A percentile compares a stretch with the other conserved stretches of the same genome.
Conservation (phyloP, 2,113 vertebrate species). For the Theropithecus gelada region DNA sequence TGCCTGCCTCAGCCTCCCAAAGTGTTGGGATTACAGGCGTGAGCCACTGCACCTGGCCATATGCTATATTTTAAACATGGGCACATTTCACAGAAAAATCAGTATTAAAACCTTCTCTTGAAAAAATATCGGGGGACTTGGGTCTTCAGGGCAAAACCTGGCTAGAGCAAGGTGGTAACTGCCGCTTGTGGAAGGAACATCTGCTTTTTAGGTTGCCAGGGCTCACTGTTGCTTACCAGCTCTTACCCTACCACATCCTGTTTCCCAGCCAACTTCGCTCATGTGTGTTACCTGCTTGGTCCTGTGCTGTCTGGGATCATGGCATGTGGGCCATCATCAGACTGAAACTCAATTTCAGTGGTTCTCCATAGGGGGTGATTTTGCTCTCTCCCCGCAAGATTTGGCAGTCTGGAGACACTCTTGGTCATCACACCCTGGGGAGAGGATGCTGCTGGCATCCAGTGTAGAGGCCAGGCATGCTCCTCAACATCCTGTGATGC, state of each 20-base stretch:
- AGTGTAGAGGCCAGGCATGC: neutral
- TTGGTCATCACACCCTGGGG: neutral
- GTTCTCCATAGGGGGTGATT: neutral
- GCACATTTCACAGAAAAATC: neutral
- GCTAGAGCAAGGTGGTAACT: neutral
- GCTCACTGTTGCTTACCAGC: neutral
- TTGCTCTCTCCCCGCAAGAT: neutral
- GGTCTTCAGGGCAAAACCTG: neutral
- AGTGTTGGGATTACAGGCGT: too few species aligned
- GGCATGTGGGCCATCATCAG: fast-evolving
- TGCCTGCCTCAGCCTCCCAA: too few species aligned
- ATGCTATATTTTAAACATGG: neutral
- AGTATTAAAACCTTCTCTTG: neutral
- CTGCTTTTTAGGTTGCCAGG: neutral
- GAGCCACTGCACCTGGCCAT: too few species aligned
- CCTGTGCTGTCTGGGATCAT: neutral
- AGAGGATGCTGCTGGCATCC: neutral
- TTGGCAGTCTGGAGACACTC: neutral
- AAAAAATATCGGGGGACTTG: neutral
- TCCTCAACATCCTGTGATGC: neutral
- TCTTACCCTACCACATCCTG: neutral
- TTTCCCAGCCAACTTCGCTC: neutral
- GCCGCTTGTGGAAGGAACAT: neutral
- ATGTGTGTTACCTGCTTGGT: neutral
- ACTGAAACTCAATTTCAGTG: neutral